phyloP scores from a whole-genome alignment of 2,113 vertebrate species.

The Zingel zingel region DNA sequence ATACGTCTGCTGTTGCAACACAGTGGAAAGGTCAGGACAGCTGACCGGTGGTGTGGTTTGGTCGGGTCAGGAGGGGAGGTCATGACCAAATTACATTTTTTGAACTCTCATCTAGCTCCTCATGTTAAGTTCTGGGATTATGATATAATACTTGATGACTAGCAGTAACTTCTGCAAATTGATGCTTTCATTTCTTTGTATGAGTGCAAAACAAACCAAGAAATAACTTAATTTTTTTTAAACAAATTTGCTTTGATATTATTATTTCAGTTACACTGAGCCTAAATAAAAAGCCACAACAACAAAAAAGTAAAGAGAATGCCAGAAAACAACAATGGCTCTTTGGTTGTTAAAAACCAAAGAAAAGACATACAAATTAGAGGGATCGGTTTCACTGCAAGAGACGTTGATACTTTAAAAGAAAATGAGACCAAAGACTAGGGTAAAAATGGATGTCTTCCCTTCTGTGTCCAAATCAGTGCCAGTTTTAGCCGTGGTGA shows the following conservation, averaged over 20 bases:
- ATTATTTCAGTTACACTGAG: constrained; percentile 1
- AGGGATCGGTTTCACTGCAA: not conserved
- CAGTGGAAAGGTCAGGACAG: constrained; percentile 36
- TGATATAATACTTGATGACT: constrained; percentile 8
- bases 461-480: constrained; percentile 69
- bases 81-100: not conserved
- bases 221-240: not conserved
- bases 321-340: constrained; percentile 48
- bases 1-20: not conserved
- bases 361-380: not conserved
- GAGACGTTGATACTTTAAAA: constrained; percentile 4
- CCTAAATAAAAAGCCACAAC: constrained; percentile 29
- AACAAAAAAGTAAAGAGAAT: not conserved
- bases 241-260: constrained; percentile 7
- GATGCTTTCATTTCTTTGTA: constrained; percentile 54
- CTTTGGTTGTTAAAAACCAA: constrained; percentile 60
- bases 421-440: not conserved
- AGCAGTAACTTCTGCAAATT: constrained; percentile 9
- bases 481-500: constrained; percentile 63
- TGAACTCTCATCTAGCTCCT: not conserved
- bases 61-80: constrained; percentile 7
- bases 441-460: constrained; percentile 15
- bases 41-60: constrained; percentile 36
- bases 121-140: not conserved
- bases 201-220: constrained; percentile 56